A percentile compares a stretch with the other conserved stretches of the same genome.
These are phyloP conservation scores for Megastigmus dorsalis DNA, from an alignment of 2,888 invertebrate genomes.

Conservation along the genomic window DNA sequence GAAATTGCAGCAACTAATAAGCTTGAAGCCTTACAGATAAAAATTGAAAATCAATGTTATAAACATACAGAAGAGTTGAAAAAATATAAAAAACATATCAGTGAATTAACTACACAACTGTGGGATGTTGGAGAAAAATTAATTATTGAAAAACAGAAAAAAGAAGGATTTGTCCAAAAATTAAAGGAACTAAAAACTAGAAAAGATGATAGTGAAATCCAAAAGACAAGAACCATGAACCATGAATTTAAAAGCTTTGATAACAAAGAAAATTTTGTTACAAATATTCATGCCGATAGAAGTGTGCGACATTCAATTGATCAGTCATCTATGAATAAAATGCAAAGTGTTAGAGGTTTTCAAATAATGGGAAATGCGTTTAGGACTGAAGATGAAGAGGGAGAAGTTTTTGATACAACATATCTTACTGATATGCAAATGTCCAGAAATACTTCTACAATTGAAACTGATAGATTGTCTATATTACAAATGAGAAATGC, in stretches of 20 bases:
- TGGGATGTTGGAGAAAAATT: slow-evolving; percentile 80
- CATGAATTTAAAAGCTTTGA: no score
- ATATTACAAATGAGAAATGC: slow-evolving; percentile 88
- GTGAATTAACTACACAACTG: slow-evolving; percentile 77
- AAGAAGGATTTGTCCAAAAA: slow-evolving; percentile 75
- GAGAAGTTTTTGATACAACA: slow-evolving; percentile 88
- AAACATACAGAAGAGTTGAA: slow-evolving; percentile 70
- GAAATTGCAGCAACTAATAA: slow-evolving; percentile 76
- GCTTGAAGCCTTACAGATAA: slow-evolving; percentile 70
- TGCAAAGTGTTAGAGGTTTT: slow-evolving; percentile 67
- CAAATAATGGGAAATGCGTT: slow-evolving; percentile 72
- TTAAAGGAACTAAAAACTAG: slow-evolving; percentile 59
- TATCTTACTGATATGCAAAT: slow-evolving; percentile 76
- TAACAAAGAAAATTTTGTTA: slow-evolving; percentile 22
- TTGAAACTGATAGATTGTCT: slow-evolving; percentile 76
- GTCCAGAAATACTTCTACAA: not conserved
- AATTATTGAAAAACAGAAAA: slow-evolving; percentile 77
- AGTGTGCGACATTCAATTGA: slow-evolving; percentile 31
- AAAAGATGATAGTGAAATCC: slow-evolving; percentile 41
- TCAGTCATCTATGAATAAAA: slow-evolving; percentile 59
- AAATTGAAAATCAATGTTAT: slow-evolving; percentile 68
- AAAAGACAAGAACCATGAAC: slow-evolving; percentile 43
- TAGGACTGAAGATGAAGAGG: slow-evolving; percentile 85
- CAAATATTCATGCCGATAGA: slow-evolving; percentile 37
- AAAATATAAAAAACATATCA: slow-evolving; percentile 77